Percentiles rank a stretch among this genome's conserved stretches.
phyloP scores from a whole-genome alignment of 2,888 invertebrate genomes.

The Sinelater perroti region DNA sequence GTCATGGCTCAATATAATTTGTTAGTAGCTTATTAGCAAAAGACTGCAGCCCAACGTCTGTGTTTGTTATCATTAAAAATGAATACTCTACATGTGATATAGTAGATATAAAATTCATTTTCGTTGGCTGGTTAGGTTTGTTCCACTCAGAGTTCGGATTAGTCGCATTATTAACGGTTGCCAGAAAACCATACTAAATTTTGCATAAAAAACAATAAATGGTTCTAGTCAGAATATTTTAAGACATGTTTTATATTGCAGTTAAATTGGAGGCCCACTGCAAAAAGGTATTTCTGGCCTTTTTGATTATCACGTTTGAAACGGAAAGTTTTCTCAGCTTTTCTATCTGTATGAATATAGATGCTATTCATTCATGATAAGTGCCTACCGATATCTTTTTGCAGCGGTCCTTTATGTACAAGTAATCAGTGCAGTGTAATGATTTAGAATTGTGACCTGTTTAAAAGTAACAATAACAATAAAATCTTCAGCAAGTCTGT shows the following conservation, averaged over 20 bases:
- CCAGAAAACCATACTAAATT: neutral
- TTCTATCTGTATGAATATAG: too few species aligned
- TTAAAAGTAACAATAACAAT: neutral
- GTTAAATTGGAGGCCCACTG: too few species aligned
- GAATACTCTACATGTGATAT: constrained; percentile 41
- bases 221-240: constrained; percentile 20
- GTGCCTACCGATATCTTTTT: too few species aligned
- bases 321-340: too few species aligned
- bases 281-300: too few species aligned
- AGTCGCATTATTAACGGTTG: constrained; percentile 10
- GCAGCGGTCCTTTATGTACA: too few species aligned
- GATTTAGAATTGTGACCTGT: too few species aligned
- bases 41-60: constrained; percentile 35
- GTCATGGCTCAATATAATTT: constrained; percentile 40
- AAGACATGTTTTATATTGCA: neutral
- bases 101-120: constrained; percentile 36
- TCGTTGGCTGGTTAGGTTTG: constrained; percentile 28
- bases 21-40: constrained; percentile 39
- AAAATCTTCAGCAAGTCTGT: neutral
- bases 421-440: too few species aligned
- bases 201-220: neutral
- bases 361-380: too few species aligned
- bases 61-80: constrained; percentile 35
- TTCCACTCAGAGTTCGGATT: constrained; percentile 21
- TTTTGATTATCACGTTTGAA: too few species aligned